Evolutionary conservation across 2,888 invertebrate species (phyloP).

Genomic region (Eucriotettix oculatus): DNA sequence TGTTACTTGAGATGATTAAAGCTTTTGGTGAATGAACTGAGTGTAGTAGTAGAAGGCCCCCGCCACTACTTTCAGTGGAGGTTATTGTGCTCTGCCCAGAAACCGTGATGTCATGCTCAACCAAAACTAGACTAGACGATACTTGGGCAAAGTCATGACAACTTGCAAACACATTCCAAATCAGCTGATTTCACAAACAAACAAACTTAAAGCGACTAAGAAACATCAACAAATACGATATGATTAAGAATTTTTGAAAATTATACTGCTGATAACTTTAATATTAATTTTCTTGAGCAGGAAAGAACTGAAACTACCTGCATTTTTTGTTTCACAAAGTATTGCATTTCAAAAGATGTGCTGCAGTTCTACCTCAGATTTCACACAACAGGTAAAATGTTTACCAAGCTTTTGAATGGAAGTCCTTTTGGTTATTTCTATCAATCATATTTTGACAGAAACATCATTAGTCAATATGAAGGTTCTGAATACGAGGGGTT

Average conservation of each 20-base stretch:
- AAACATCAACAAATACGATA: too few species aligned
- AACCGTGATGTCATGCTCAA: constrained; percentile 14
- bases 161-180: constrained; percentile 12
- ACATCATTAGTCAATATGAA: constrained; percentile 12
- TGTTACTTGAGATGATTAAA: constrained; percentile 1
- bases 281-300: too few species aligned
- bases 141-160: constrained; percentile 13
- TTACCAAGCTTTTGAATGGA: constrained; percentile 5
- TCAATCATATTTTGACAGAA: constrained; percentile 12
- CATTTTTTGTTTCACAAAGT: too few species aligned
- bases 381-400: constrained; percentile 10
- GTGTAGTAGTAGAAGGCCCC: constrained; percentile 1
- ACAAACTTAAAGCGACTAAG: too few species aligned
- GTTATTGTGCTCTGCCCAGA: constrained; percentile 11
- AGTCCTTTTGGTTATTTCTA: constrained; percentile 6
- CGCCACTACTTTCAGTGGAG: neutral
- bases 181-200: neutral
- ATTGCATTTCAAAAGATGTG: too few species aligned
- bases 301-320: too few species aligned
- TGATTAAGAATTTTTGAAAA: too few species aligned
- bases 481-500: too few species aligned
- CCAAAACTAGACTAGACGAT: constrained; percentile 11
- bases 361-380: too few species aligned
- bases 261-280: too few species aligned
- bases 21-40: constrained; percentile 12